These are phyloP conservation scores for Apis mellifera DNA, from an alignment of 1,140 invertebrate species.

Conservation along the genomic window Amel_HAv3.1 CM009932.2:2073001-2073500, in stretches of 20 bases:
- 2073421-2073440: slow-evolving; percentile 26
- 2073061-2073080: slow-evolving; percentile 12
- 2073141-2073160: slow-evolving; percentile 49
- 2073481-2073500: slow-evolving; percentile 60
- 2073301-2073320: slow-evolving; percentile 56
- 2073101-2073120: slow-evolving; percentile 54
- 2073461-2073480: slow-evolving; percentile 60
- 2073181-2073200: slow-evolving; percentile 63
- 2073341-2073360: slow-evolving; percentile 67
- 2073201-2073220: slow-evolving; percentile 70
- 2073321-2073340: slow-evolving; percentile 64
- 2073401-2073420: slow-evolving; percentile 70
- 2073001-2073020: slow-evolving; percentile 51
- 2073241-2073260: slow-evolving; percentile 62
- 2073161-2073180: slow-evolving; percentile 64
- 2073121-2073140: slow-evolving; percentile 22
- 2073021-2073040: slow-evolving; percentile 57
- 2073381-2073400: slow-evolving; percentile 58
- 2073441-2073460: slow-evolving; percentile 8
- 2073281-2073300: slow-evolving; percentile 73
- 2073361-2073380: slow-evolving; percentile 40
- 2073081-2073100: slow-evolving; percentile 35
- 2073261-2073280: slow-evolving; percentile 67
- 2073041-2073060: slow-evolving; percentile 8
- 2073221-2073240: slow-evolving; percentile 60